Evolutionary conservation across 1,140 invertebrate genomes (phyloP).

Genomic region (Paraescarpia echinospica): DNA sequence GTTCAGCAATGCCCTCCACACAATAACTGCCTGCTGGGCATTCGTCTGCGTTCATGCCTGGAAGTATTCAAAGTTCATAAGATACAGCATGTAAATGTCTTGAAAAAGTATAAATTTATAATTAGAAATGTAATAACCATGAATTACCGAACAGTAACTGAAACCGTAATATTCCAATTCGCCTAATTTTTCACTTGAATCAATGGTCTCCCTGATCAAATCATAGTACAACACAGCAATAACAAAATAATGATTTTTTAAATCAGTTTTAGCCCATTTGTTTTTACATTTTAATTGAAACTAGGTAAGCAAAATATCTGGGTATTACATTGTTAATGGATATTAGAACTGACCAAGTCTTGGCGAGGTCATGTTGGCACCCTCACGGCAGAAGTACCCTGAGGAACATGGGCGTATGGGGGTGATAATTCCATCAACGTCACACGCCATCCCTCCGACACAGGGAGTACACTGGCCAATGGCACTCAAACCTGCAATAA

Average conservation of each 20-base stretch:
- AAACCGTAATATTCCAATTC: too few relatives aligned
- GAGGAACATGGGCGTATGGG: slow-evolving; percentile 45
- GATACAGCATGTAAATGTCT: neutral
- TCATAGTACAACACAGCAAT: neutral
- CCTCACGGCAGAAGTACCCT: slow-evolving; percentile 49
- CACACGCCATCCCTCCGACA: slow-evolving; percentile 52
- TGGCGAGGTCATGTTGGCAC: slow-evolving; percentile 46
- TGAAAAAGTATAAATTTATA: neutral
- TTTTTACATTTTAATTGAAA: neutral
- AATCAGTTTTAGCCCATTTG: too few relatives aligned
- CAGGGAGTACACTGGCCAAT: slow-evolving; percentile 43
- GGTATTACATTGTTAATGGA: neutral
- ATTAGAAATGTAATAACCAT: too few relatives aligned
- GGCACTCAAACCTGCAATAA: slow-evolving; percentile 39
- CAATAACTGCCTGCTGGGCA: slow-evolving; percentile 53
- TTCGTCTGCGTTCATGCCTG: slow-evolving; percentile 12
- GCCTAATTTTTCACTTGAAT: too few relatives aligned
- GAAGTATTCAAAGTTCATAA: neutral
- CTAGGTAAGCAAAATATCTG: neutral
- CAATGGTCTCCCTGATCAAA: too few relatives aligned
- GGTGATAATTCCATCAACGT: slow-evolving; percentile 42
- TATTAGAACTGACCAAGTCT: slow-evolving; percentile 35
- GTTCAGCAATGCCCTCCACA: slow-evolving; percentile 37
- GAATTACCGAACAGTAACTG: too few relatives aligned
- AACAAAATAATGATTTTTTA: neutral